Evolutionary conservation across 30 jellyfish, hydroid and myxozoan species (phyloP), one percentile per base, ranked within the genome.

Genomic region (Cassiopea andromeda): DNA sequence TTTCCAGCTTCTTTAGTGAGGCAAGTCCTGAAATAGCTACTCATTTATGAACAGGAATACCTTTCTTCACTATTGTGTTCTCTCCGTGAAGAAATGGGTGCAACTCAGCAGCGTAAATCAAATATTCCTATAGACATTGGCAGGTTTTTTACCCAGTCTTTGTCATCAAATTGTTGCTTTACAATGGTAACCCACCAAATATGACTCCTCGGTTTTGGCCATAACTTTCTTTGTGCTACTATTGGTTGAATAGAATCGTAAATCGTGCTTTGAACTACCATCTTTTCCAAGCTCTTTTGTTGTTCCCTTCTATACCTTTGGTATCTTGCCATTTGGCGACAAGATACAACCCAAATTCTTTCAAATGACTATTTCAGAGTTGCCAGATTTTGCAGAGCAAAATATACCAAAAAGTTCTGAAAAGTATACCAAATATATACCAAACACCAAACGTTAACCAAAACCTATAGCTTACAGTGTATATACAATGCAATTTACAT

Each of bases 171-270:
- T 17, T 50, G 44, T 44, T 44, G 45, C 73, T 44, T 15, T 44
- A 77, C 87, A 77, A 77, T 77, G 38, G 48, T 10, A 69, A 44
- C 77, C 87, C 87, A 77, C 73, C 73, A 77, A 44, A 44, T 77
- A 10, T 50, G 43, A 47, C 75, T 77, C 9, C 87, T 46, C 38
- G 73, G 47, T 77, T 77, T 77, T 9, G 73, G 47, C 87, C 87
- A 77, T 16, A 15, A 12, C 59, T 47, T 77, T 47, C 87, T 54
- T 54, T 54, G 64, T 54, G 64, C 64, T 54, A 54, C 64, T 73
- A 9, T 73, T 59, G 43, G 59, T 54, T 54, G 7, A 54, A 54
- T 54, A 54, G 64, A 54, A 54, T 54, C 64, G 64, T 54, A 54
- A 54, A 54, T 54, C 12, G 64, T 54, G 64, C 64, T 54, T 54